These are phyloP conservation scores for Carabus problematicus DNA, from an alignment of 2,888 invertebrate genomes.

Conservation along the genomic window DNA sequence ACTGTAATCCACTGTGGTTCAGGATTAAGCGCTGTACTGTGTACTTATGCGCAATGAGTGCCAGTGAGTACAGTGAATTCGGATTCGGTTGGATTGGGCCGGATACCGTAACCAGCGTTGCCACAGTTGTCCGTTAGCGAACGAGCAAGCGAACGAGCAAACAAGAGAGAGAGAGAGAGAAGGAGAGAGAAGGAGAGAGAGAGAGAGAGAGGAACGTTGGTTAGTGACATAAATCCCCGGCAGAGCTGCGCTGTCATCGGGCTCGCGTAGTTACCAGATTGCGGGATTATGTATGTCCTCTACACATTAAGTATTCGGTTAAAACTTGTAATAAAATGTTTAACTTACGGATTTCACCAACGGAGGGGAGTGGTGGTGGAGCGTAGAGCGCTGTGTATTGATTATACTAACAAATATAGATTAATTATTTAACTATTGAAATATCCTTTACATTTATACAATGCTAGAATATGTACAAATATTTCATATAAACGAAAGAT, in stretches of 20 bases:
- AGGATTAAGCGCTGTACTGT: slow-evolving; percentile 28
- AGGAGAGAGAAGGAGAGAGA: slow-evolving; percentile 40
- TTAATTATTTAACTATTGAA: no score
- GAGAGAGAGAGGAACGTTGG: slow-evolving; percentile 53
- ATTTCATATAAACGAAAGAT: no score
- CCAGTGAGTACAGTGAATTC: slow-evolving; percentile 10
- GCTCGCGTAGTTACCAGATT: slow-evolving; percentile 35
- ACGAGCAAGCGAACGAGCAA: neutral
- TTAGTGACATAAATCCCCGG: slow-evolving; percentile 55
- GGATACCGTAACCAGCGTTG: slow-evolving; percentile 11
- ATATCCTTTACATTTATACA: no score
- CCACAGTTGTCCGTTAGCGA: slow-evolving; percentile 12
- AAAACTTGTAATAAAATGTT: slow-evolving; percentile 40
- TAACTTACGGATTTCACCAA: slow-evolving; percentile 26
- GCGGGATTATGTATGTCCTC: slow-evolving; percentile 40
- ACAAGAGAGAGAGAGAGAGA: neutral
- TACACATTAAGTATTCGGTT: slow-evolving; percentile 38
- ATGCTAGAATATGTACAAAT: no score
- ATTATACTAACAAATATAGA: neutral
- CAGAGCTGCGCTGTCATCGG: slow-evolving; percentile 54
- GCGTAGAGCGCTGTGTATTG: neutral
- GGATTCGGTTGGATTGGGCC: slow-evolving; percentile 5
- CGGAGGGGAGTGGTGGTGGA: neutral
- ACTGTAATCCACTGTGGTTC: slow-evolving; percentile 34
- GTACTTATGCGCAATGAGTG: slow-evolving; percentile 9